A percentile compares a stretch with the other conserved stretches of the same genome.
Evolutionary conservation across 2,888 invertebrate species (phyloP).

Genomic region (Halictus ligatus): DNA sequence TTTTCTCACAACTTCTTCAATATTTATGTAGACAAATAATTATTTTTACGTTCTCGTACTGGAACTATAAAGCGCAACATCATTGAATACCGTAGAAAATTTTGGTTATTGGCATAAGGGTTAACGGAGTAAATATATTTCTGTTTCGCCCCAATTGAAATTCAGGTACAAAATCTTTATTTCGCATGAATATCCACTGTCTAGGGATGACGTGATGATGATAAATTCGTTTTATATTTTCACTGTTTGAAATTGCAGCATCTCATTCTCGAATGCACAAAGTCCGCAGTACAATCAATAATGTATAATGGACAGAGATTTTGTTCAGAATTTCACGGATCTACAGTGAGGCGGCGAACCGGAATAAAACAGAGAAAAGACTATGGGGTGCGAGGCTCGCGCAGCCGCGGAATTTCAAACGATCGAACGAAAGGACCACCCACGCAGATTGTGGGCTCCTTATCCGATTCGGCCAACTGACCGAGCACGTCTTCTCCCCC

Average conservation of each 20-base stretch:
- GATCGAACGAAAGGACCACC: slow-evolving; percentile 63
- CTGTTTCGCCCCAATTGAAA: too few species aligned
- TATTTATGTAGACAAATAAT: too few species aligned
- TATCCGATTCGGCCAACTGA: slow-evolving; percentile 2
- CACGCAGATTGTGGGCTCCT: slow-evolving; percentile 44
- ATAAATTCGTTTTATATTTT: background rate
- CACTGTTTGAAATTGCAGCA: background rate
- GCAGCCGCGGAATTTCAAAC: slow-evolving; percentile 60
- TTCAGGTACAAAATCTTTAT: background rate
- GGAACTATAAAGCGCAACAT: too few species aligned
- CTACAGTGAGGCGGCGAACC: slow-evolving; percentile 23
- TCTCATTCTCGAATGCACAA: background rate
- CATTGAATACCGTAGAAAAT: too few species aligned
- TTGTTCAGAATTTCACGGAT: background rate
- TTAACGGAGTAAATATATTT: background rate
- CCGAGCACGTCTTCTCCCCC: background rate
- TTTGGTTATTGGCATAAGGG: too few species aligned
- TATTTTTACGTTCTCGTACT: too few species aligned
- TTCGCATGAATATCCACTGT: too few species aligned
- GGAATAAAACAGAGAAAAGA: slow-evolving; percentile 44
- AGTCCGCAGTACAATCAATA: background rate
- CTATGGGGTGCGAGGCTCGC: slow-evolving; percentile 16
- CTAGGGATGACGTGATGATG: too few species aligned
- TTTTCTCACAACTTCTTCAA: background rate
- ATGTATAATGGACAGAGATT: background rate